These are phyloP conservation scores for Nestor notabilis DNA, from an alignment of 2,113 vertebrate species.

Conservation along the genomic window DNA sequence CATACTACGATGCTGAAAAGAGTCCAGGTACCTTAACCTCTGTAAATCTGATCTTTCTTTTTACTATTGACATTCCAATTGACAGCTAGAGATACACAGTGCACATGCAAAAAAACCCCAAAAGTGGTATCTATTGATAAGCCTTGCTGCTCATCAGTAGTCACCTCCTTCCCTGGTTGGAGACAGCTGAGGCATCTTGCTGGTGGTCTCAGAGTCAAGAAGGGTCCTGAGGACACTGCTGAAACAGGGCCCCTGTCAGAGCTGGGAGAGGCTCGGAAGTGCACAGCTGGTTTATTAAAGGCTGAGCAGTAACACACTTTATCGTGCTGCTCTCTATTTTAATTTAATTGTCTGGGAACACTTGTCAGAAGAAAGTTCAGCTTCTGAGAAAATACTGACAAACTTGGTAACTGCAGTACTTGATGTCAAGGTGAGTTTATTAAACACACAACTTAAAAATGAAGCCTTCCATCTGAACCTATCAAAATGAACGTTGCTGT, in stretches of 20 bases:
- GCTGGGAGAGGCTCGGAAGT: background rate
- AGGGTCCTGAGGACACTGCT: background rate
- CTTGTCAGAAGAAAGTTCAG: background rate
- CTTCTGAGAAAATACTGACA: background rate
- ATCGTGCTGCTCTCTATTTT: background rate
- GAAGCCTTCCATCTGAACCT: background rate
- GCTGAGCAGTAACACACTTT: background rate
- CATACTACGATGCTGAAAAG: background rate
- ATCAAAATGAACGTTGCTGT: background rate
- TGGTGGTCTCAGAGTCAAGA: background rate
- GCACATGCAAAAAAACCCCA: background rate
- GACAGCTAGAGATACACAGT: background rate
- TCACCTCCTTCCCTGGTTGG: background rate
- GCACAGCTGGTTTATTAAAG: background rate
- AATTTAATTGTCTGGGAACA: background rate
- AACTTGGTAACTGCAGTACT: background rate
- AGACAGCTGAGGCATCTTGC: background rate
- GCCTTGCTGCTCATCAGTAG: background rate
- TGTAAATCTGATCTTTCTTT: background rate
- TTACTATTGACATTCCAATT: background rate
- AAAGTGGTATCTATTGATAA: background rate
- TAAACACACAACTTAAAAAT: background rate
- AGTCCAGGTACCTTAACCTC: background rate
- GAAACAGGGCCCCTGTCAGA: background rate
- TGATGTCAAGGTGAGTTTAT: background rate